These are phyloP conservation scores for Drosophila novamexicana DNA, from an alignment of 1,140 invertebrate genomes.

Conservation along the genomic window DNA sequence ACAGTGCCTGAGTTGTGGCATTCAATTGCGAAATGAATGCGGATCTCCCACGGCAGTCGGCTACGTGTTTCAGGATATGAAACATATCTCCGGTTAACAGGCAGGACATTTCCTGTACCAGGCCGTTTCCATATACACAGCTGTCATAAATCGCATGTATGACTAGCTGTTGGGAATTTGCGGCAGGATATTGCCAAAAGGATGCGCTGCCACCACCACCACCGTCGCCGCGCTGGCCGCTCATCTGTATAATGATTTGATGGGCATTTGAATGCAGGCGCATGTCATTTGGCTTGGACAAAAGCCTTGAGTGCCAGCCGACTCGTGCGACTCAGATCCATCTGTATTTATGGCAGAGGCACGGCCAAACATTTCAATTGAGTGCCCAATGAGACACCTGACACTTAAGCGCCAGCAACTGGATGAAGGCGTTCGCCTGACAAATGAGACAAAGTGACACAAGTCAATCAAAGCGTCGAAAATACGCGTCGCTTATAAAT, in stretches of 20 bases:
- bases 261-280: constrained; percentile 75
- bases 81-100: constrained; percentile 83
- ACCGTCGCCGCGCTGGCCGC: constrained; percentile 26
- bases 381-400: constrained; percentile 75
- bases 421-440: constrained; percentile 72
- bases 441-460: constrained; percentile 84
- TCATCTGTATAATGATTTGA: constrained; percentile 74
- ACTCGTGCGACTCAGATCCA: constrained; percentile 1
- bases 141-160: constrained; percentile 78
- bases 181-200: constrained; percentile 76
- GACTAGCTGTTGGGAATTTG: constrained; percentile 50
- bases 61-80: constrained; percentile 77
- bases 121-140: constrained; percentile 36
- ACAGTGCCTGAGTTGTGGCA: constrained; percentile 45
- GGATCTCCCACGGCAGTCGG: constrained; percentile 47
- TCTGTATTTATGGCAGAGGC: constrained; percentile 9
- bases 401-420: constrained; percentile 63
- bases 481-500: constrained; percentile 71
- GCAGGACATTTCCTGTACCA: constrained; percentile 80
- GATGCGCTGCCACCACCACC: constrained; percentile 42
- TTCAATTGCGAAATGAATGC: constrained; percentile 58
- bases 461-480: constrained; percentile 81
- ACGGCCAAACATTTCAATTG: constrained; percentile 68
- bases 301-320: constrained; percentile 30
- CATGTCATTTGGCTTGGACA: constrained; percentile 59